Evolutionary conservation across 2,113 vertebrate genomes (phyloP).

Genomic region (Pygoscelis antarcticus): DNA sequence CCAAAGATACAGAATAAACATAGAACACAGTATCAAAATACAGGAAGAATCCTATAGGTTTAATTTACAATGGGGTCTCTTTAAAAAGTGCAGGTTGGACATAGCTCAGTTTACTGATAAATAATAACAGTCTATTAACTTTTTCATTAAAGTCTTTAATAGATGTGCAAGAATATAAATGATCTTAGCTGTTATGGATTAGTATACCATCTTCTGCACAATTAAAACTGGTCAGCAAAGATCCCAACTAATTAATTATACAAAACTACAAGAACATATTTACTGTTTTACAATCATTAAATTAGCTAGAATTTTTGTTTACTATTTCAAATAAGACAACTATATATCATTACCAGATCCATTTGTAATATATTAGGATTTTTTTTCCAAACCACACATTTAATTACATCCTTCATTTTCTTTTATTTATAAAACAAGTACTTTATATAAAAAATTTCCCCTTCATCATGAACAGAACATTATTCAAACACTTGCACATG

Average conservation of each 20-base stretch:
- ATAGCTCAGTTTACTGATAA: not conserved
- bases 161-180: conserved; percentile 73
- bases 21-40: not conserved
- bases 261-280: conserved; percentile 78
- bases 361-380: conserved; percentile 69
- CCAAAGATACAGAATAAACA: not conserved
- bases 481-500: conserved; percentile 68
- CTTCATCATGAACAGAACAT: conserved; percentile 70
- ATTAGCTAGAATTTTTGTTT: conserved; percentile 74
- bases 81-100: not conserved
- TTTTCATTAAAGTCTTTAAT: conserved; percentile 77
- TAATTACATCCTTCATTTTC: conserved; percentile 75
- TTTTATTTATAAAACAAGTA: conserved; percentile 83
- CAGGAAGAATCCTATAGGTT: not conserved
- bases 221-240: conserved; percentile 65
- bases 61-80: not conserved
- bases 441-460: conserved; percentile 78
- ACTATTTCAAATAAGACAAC: conserved; percentile 75
- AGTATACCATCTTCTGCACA: conserved; percentile 69
- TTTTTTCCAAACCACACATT: conserved; percentile 71
- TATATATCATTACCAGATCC: conserved; percentile 67
- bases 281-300: conserved; percentile 77
- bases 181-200: conserved; percentile 67
- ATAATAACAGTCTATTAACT: not conserved
- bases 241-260: conserved; percentile 66